Evolutionary conservation across 2,888 invertebrate species (phyloP).

Genomic region (Drosophila eohydei): DNA sequence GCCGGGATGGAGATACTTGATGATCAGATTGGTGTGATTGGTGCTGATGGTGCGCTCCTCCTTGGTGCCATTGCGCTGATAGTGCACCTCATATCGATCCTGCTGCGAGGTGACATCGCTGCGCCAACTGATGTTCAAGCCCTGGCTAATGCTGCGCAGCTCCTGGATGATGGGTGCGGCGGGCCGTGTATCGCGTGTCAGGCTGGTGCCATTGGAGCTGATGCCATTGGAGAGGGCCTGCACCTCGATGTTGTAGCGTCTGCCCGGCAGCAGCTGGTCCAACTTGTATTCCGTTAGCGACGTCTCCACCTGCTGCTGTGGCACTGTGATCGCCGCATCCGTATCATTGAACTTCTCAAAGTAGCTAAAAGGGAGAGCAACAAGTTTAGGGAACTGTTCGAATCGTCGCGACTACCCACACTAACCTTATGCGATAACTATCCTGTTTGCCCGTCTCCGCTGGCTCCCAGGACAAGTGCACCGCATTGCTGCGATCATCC

Average conservation of each 20-base stretch:
- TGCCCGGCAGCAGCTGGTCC: constrained; percentile 92
- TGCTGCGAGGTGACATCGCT: constrained; percentile 95
- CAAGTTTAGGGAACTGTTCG: background rate
- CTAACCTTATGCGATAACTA: constrained; percentile 87
- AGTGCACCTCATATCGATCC: constrained; percentile 93
- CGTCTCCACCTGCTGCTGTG: constrained; percentile 86
- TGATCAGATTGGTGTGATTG: constrained; percentile 89
- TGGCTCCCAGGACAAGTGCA: constrained; percentile 91
- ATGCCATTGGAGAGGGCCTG: constrained; percentile 93
- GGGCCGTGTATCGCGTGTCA: constrained; percentile 92
- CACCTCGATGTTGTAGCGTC: constrained; percentile 94
- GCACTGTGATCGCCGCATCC: constrained; percentile 86
- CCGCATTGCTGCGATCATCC: constrained; percentile 88
- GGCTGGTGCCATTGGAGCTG: constrained; percentile 89
- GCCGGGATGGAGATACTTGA: constrained; percentile 92
- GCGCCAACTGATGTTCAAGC: constrained; percentile 95
- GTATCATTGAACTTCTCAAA: constrained; percentile 94
- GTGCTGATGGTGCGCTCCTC: constrained; percentile 87
- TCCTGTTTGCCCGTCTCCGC: constrained; percentile 92
- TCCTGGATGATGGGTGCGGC: constrained; percentile 95
- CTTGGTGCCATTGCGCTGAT: constrained; percentile 91
- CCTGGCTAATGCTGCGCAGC: constrained; percentile 89
- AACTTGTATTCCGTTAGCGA: constrained; percentile 88
- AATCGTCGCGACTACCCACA: background rate
- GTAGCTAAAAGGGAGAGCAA: constrained; percentile 85